Conservation (phyloP, 1,140 invertebrate species). For the Saccostrea cuccullata region DNA sequence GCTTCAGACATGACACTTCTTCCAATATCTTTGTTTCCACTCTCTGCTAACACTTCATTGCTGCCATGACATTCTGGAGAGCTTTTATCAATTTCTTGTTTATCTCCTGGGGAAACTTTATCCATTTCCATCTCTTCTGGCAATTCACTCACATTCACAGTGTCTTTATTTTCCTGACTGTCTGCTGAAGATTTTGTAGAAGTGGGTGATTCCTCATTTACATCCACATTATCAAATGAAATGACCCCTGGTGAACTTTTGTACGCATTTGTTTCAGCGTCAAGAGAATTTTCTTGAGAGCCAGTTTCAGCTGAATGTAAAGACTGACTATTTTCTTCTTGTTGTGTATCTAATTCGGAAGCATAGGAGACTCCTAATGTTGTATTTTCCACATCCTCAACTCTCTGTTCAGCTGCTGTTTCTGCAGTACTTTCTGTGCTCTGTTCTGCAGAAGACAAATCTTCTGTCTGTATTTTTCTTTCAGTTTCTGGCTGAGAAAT, state of each 20-base stretch:
- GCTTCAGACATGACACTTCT: not conserved
- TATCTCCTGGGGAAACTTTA: not conserved
- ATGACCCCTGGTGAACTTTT: conserved; percentile 15
- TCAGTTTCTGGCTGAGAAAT: not conserved
- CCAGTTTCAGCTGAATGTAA: not conserved
- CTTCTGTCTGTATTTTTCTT: not conserved
- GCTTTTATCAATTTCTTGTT: not conserved
- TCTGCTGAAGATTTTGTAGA: not conserved
- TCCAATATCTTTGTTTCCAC: not conserved
- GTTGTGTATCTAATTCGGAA: not conserved
- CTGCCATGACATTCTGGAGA: not conserved
- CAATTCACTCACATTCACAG: not conserved
- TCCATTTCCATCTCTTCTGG: conserved; percentile 7
- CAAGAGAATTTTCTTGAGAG: conserved; percentile 7
- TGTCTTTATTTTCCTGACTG: not conserved
- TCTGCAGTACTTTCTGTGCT: not conserved
- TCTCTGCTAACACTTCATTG: not conserved
- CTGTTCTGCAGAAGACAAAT: not conserved
- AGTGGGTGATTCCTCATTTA: not conserved
- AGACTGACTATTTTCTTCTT: not conserved
- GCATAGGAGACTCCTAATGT: not conserved
- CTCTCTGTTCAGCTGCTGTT: not conserved
- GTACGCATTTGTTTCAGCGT: not conserved
- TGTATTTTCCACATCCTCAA: not conserved
- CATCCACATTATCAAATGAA: conserved; percentile 1